Base-by-base conservation (phyloP, 23 tunicate species). In the Diplosoma virens region DNA sequence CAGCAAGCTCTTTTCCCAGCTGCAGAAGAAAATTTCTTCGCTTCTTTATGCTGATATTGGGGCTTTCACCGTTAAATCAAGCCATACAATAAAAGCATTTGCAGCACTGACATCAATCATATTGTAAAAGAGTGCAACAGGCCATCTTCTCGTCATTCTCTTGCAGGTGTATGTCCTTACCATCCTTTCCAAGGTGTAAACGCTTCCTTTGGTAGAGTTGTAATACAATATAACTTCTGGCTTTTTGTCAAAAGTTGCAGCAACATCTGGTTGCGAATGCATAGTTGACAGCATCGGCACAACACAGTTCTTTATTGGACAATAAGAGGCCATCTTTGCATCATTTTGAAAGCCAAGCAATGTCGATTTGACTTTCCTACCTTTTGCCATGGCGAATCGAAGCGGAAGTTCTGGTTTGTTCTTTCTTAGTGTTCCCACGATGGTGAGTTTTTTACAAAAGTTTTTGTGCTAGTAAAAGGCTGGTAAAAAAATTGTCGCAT, bases 1-100 rank as follows among this genome's bases (percentile, higher is more conserved):
- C 78, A 72, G 78, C 78, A 72, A 72, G 61, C 61, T 72, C 78
- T 48, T 47, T 72, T 47, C 78, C 78, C 2, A 72, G 61, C 33
- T 26, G 60, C 11, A 72, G 27, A 34, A 72, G 30, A 50, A 72
- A 72, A 3, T 47, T 48, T 72, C 78, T 25, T 26, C 78, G 23
- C 25, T 48, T 47, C 25, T 72, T 72, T 22, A 47, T 27, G 55
- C 54, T 47, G 22, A 72, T 25, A 14, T 50, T 14, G 24, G 32
- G 60, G n/a, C n/a, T n/a, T n/a, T n/a, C n/a, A n/a, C n/a, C n/a
- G n/a, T n/a, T n/a, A n/a, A n/a, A n/a, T n/a, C n/a, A 11, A 6
- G 78, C 35, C 60, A 72, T 24, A 72, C 34, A 2, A 48, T 25
- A 48, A 16, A 72, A 50, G 78, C 60, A 72, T 72, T 72, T 4